Percentiles rank a stretch among this genome's conserved stretches.
phyloP scores from a whole-genome alignment of 1,140 invertebrate genomes.

The Drosophila bocki region DNA sequence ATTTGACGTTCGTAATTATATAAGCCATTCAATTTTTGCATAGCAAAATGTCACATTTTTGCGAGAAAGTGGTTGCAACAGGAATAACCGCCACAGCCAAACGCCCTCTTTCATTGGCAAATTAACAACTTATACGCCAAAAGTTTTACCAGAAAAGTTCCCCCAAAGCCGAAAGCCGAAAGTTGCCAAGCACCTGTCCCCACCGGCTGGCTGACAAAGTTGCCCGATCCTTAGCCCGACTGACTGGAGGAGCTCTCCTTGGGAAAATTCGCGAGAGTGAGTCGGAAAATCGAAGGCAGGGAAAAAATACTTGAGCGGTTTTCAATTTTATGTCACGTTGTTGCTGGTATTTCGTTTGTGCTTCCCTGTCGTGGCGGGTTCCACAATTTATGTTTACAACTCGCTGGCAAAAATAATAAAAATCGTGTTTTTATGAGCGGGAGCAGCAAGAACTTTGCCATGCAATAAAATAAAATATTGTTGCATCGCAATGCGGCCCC shows the following conservation, averaged over 20 bases:
- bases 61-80: conserved; percentile 27
- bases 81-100: conserved; percentile 61
- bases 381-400: conserved; percentile 76
- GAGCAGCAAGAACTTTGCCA: conserved; percentile 41
- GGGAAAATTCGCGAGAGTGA: conserved; percentile 11
- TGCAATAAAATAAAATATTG: conserved; percentile 82
- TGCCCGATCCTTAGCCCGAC: conserved; percentile 28
- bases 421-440: conserved; percentile 72
- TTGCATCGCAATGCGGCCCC: conserved; percentile 56
- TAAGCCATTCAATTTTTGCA: conserved; percentile 17
- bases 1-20: conserved; percentile 21
- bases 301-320: conserved; percentile 57
- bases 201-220: conserved; percentile 62
- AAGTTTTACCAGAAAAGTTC: conserved; percentile 69
- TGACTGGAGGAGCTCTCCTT: conserved; percentile 1
- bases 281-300: conserved; percentile 30
- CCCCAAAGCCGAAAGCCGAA: conserved; percentile 24
- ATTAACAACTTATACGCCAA: conserved; percentile 80
- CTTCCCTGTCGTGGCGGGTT: conserved; percentile 14
- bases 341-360: conserved; percentile 32
- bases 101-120: conserved; percentile 76
- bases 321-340: conserved; percentile 69
- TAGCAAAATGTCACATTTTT: conserved; percentile 14
- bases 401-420: conserved; percentile 65
- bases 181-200: conserved; percentile 70